Evolutionary conservation across 1,140 invertebrate species (phyloP), one percentile per base, ranked within the genome.

Genomic region (Drosophila baimaii): DNA sequence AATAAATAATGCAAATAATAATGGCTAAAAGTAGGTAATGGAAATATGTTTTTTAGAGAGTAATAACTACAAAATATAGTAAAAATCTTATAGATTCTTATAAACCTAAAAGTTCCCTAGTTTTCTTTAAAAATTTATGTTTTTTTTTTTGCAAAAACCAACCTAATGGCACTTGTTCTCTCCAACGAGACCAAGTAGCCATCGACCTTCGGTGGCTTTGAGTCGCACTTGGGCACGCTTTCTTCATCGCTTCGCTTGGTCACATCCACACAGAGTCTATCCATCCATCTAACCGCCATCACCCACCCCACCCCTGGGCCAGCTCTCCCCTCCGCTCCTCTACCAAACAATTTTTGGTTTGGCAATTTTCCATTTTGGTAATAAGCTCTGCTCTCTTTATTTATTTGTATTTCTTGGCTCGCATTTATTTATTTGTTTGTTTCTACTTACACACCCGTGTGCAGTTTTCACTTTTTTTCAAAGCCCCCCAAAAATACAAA

Each of bases 221-320:
- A 71, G 25, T 51, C 62, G 44, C 65, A 71, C 51, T 71, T 77
- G 77, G 81, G 76, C 83, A 86, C 83, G 84, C 84, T 86, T 86
- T 86, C 83, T 86, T 88, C 79, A 66, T 86, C 70, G 79, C 79
- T 86, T 65, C 79, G 82, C 83, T 86, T 88, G 75, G 78, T 78
- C 82, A 86, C 78, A 85, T 81, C 59, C 64, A 72, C 15, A 68
- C 55, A 17, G 52, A 35, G 49, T 15, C 52, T 23, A 64, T 46
- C 70, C 46, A 65, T 17, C 66, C 55, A 52, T 51, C 54, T 15
- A 33, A 37, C 37, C n/a, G 3, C 57, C 6, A 17, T 23, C 51
- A 27, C 12, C 44, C 54, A 59, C 27, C 39, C 61, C 52, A 72
- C 61, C 46, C 57, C 59, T 44, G 46, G 25, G n/a, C 33, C 27